Evolutionary conservation across 2,888 invertebrate species (phyloP).

Genomic region (Cecidostiba fungosa): DNA sequence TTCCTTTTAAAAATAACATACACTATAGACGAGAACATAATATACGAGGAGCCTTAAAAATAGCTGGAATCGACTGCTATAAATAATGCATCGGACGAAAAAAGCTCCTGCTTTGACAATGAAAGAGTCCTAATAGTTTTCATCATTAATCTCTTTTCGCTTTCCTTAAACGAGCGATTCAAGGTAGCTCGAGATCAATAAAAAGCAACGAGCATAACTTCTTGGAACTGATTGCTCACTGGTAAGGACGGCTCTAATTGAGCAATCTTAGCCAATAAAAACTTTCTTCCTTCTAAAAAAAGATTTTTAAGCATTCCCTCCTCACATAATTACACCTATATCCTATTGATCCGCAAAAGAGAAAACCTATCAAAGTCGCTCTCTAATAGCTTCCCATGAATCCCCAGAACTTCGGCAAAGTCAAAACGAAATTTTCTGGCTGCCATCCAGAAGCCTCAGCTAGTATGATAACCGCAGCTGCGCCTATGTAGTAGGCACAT

Average conservation of each 20-base stretch:
- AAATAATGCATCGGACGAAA: neutral
- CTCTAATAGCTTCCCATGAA: neutral
- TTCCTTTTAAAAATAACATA: neutral
- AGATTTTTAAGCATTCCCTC: neutral
- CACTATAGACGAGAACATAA: neutral
- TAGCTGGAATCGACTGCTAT: neutral
- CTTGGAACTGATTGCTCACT: constrained; percentile 5
- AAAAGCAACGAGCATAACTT: constrained; percentile 26
- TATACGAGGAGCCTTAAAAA: neutral
- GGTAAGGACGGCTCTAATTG: neutral
- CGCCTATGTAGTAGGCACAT: too few species aligned
- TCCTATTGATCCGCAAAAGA: too few species aligned
- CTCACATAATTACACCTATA: too few species aligned
- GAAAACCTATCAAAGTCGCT: neutral
- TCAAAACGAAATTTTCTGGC: neutral
- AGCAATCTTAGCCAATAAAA: neutral
- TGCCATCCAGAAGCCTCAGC: neutral
- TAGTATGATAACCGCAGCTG: neutral
- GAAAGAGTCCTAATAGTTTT: constrained; percentile 10
- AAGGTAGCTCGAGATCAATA: constrained; percentile 41
- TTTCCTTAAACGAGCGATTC: constrained; percentile 19
- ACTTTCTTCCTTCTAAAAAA: neutral
- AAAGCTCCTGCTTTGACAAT: neutral
- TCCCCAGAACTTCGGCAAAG: neutral
- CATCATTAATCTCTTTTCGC: constrained; percentile 20